These are phyloP conservation scores for Megalopta genalis DNA, from an alignment of 1,140 invertebrate genomes.

Conservation along the genomic window DNA sequence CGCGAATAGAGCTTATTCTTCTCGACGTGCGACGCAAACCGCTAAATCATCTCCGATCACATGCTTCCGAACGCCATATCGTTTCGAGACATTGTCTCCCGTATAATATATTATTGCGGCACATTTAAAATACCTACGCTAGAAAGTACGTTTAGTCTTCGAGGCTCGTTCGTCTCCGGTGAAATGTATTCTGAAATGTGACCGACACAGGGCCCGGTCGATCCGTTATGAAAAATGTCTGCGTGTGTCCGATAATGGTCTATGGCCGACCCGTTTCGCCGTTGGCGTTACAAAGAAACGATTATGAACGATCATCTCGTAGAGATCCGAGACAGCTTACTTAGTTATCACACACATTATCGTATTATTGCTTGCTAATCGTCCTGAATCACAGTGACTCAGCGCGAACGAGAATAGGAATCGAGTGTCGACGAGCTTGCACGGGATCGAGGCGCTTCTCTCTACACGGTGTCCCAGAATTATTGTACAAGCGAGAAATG, in stretches of 20 bases:
- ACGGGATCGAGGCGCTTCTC: not conserved
- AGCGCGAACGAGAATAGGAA: not conserved
- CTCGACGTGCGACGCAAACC: not conserved
- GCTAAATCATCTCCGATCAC: too few species aligned
- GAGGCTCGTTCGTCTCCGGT: not conserved
- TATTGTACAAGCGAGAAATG: too few species aligned
- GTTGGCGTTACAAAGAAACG: conserved; percentile 27
- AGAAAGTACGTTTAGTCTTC: conserved; percentile 12
- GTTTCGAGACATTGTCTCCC: not conserved
- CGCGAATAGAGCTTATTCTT: not conserved
- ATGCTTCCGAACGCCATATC: not conserved
- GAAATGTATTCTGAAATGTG: not conserved
- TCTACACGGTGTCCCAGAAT: too few species aligned
- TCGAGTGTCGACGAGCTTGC: not conserved
- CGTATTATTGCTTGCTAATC: conserved; percentile 48
- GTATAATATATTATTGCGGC: conserved; percentile 39
- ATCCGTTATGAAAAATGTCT: not conserved
- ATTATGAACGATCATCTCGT: conserved; percentile 24
- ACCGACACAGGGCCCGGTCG: not conserved
- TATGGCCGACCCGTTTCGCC: not conserved
- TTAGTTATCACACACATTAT: conserved; percentile 45
- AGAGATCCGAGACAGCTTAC: conserved; percentile 20
- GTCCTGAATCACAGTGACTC: conserved; percentile 14
- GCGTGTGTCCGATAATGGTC: not conserved
- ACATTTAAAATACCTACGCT: conserved; percentile 43